These are phyloP conservation scores for Apostichopus parvimensis DNA, from an alignment of 35 echinoderm and acorn worm genomes.

Conservation along the genomic window DNA sequence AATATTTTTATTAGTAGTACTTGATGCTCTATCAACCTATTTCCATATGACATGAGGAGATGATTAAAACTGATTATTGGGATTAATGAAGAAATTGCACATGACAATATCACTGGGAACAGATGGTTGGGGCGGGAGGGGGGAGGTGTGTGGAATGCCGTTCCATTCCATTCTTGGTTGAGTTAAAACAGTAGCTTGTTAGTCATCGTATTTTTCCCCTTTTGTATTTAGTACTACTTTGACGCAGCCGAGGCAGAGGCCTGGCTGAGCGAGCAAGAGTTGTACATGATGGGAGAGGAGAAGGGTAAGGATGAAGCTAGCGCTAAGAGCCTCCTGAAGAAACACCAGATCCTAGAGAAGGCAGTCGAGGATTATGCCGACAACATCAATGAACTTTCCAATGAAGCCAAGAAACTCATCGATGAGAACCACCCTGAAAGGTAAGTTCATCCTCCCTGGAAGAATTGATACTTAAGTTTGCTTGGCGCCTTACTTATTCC, in stretches of 20 bases:
- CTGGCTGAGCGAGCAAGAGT: conserved; percentile 99
- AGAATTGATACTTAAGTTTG: neutral
- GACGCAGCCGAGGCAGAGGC: conserved; percentile 98
- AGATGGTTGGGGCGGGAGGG: neutral
- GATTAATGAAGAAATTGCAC: no score
- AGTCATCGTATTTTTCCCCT: neutral
- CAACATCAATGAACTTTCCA: conserved; percentile 96
- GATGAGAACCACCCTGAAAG: conserved; percentile 95
- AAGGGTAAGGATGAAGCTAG: conserved; percentile 89
- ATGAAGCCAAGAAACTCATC: conserved; percentile 95
- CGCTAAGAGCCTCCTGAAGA: conserved; percentile 90
- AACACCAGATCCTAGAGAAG: conserved; percentile 85
- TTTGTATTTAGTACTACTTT: conserved; percentile 89
- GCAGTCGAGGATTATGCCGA: conserved; percentile 97
- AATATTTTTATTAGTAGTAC: no score
- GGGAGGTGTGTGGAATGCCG: neutral
- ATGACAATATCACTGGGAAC: neutral
- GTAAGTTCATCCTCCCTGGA: conserved; percentile 29
- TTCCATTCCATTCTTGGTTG: no score
- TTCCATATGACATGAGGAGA: no score
- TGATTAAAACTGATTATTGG: no score
- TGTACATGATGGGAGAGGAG: conserved; percentile 99
- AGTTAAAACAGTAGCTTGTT: no score
- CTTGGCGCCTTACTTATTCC: no score
- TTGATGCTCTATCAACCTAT: no score